Conservation (phyloP, 2,888 invertebrate genomes). For the Monopis laevigella region DNA sequence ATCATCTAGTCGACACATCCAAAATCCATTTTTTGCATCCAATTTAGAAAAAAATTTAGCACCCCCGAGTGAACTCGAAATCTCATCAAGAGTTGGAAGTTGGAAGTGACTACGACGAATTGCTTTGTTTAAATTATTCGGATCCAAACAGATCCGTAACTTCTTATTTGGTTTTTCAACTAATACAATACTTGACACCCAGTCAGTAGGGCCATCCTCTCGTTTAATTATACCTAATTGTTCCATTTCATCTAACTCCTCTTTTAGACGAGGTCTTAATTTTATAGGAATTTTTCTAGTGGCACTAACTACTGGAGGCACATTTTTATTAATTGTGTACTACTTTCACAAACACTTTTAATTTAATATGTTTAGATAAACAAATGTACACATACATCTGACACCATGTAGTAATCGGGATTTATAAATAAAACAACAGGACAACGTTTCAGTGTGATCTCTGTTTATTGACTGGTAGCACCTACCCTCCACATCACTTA, state of each 20-base stretch:
- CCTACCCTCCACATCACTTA: too few species aligned
- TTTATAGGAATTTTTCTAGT: background rate
- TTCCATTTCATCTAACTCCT: conserved; percentile 1
- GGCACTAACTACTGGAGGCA: too few species aligned
- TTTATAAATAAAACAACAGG: too few species aligned
- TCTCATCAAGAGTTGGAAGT: conserved; percentile 17
- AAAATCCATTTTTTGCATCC: conserved; percentile 16
- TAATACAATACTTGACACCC: conserved; percentile 15
- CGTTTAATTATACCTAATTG: conserved; percentile 11
- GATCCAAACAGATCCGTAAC: conserved; percentile 16
- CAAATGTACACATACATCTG: too few species aligned
- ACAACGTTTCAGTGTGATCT: too few species aligned
- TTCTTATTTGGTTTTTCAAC: conserved; percentile 13
- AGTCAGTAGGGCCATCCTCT: conserved; percentile 16
- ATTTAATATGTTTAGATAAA: too few species aligned
- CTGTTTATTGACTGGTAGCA: too few species aligned
- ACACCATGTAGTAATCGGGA: too few species aligned
- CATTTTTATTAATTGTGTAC: too few species aligned
- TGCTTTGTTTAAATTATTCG: conserved; percentile 15
- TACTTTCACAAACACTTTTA: too few species aligned
- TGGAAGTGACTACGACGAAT: conserved; percentile 16
- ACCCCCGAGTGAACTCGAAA: conserved; percentile 13
- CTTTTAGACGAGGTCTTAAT: background rate
- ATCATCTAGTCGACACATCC: conserved; percentile 5
- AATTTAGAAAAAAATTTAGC: conserved; percentile 15